Evolutionary conservation across 2,113 vertebrate genomes (phyloP), one percentile per base, ranked within the genome.

Genomic region (Actinemys pallida): DNA sequence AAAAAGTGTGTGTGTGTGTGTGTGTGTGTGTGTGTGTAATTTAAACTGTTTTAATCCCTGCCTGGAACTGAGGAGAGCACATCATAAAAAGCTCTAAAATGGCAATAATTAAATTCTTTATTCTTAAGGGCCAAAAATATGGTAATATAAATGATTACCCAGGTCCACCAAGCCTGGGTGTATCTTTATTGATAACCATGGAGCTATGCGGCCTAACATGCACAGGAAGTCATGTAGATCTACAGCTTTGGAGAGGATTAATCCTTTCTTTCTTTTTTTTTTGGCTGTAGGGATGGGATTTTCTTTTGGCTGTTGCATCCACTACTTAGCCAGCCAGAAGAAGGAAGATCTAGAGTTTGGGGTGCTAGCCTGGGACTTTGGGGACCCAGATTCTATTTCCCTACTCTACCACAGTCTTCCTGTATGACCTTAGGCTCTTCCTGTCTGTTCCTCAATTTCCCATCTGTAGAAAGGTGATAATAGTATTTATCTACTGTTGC

Each of bases 101-200:
- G 59, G 8, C 45, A 90, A 24, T 56, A 94, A 22, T 93, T 84
- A 85, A 39, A 69, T 69, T 69, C 16, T 81, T 95, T 95, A 89
- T 94, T 95, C 50, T 96, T 86, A 89, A 79, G 81, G 95, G 86
- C 31, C 62, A 92, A 89, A 94, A 83, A 29, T 82, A 47, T 75
- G 81, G 57, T 94, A 91, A 92, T 84, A 49, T 62, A 95, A 94
- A 95, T 92, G 76, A 89, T 91, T 94, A 57, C 16, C 62, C 88
- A 39, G 22, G 6, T 90, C 81, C 81, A 89, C 81, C 76, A 90
- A 10, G 8, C 12, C 82, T 76, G 69, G 25, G n/a, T 79, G 29
- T 89, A 80, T 88, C 49, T 83, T 87, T 90, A 80, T 88, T 50
- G 72, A 89, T 84, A 86, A 90, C 89, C 86, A 78, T 39, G 35